Conservation (phyloP, 2,888 invertebrate species). For the Sarcophaga variegata region DNA sequence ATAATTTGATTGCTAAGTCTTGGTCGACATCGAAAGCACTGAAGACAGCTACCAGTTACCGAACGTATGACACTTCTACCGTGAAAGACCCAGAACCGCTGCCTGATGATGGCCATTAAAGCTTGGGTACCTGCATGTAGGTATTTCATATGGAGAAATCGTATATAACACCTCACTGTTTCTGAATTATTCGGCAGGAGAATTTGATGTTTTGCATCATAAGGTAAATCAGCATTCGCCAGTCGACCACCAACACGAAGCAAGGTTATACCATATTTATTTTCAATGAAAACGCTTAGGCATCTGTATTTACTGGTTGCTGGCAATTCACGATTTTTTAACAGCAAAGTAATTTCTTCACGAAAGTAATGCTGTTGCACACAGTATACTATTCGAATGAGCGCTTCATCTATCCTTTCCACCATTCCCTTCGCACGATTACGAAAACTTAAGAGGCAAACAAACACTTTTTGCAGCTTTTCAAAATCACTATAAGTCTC, state of each 20-base stretch:
- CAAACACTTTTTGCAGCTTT: slow-evolving; percentile 1
- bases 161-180: slow-evolving; percentile 15
- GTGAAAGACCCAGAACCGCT: slow-evolving; percentile 63
- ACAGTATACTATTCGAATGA: too few relatives aligned
- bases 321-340: background rate
- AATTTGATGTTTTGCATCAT: slow-evolving; percentile 45
- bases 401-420: slow-evolving; percentile 9
- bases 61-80: slow-evolving; percentile 22
- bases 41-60: slow-evolving; percentile 5
- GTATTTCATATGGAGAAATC: slow-evolving; percentile 39
- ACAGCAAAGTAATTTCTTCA: background rate
- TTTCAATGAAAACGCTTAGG: slow-evolving; percentile 37
- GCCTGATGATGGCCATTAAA: slow-evolving; percentile 46
- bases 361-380: slow-evolving; percentile 27
- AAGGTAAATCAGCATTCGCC: slow-evolving; percentile 33
- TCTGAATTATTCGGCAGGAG: slow-evolving; percentile 26
- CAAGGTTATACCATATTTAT: slow-evolving; percentile 23
- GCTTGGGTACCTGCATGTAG: slow-evolving; percentile 44
- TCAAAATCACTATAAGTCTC: background rate
- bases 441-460: background rate
- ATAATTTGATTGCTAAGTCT: slow-evolving; percentile 55
- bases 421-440: background rate
- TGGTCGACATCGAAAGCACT: slow-evolving; percentile 61
- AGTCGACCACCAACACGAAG: slow-evolving; percentile 47
- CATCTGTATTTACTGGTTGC: background rate